These are phyloP conservation scores for Hylomyscus alleni DNA, from an alignment of 2,797 vertebrate species.

Conservation along the genomic window DNA sequence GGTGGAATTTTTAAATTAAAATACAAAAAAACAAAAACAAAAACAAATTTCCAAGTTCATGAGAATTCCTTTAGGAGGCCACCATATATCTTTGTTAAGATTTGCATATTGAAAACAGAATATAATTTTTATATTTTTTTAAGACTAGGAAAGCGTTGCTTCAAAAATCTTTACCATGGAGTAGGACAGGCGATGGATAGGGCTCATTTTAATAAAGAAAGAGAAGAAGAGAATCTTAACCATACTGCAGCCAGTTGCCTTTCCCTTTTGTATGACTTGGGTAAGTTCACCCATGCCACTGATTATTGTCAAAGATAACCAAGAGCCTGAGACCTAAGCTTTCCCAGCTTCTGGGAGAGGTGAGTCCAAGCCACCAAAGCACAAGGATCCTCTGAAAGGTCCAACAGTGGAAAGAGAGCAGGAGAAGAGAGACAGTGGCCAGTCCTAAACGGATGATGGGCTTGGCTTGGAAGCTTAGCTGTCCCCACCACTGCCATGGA, in stretches of 20 bases:
- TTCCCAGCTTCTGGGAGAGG: neutral
- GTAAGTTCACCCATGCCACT: neutral
- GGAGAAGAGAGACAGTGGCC: fast-evolving
- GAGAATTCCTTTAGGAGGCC: neutral
- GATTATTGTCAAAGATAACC: neutral
- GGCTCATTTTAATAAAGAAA: neutral
- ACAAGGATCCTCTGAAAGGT: neutral
- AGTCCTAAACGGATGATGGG: fast-evolving
- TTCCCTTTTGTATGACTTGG: neutral
- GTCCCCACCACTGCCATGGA: neutral
- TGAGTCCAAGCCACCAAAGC: neutral
- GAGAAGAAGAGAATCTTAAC: neutral
- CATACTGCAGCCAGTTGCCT: neutral
- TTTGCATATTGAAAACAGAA: neutral
- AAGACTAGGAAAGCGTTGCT: slow-evolving; percentile 10
- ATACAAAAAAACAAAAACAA: too few species aligned
- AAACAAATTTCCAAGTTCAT: neutral
- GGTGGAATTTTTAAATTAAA: neutral
- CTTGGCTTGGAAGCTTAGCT: neutral
- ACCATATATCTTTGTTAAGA: neutral
- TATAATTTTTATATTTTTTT: slow-evolving; percentile 28
- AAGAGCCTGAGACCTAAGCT: neutral
- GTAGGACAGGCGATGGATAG: neutral
- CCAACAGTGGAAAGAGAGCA: neutral
- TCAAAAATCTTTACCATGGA: neutral